phyloP scores from a whole-genome alignment of 2,113 vertebrate genomes.

The Gorsachius goisagi region DNA sequence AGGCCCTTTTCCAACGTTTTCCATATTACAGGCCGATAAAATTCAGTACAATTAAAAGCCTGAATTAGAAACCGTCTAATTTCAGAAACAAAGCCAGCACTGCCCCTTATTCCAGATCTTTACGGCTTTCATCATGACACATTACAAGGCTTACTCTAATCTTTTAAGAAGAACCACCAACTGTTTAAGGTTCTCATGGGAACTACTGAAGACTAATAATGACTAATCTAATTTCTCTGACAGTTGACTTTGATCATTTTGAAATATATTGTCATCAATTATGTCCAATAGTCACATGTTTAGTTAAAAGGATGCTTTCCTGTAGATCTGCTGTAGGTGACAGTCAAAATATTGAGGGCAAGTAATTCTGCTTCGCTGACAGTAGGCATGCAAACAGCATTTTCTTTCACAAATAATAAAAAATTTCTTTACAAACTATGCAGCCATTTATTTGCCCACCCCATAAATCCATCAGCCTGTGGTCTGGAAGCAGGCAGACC shows the following conservation, averaged over 20 bases:
- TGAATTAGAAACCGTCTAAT: constrained; percentile 24
- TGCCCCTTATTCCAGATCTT: constrained; percentile 50
- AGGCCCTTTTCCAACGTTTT: background rate
- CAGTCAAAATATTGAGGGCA: background rate
- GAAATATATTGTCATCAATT: constrained; percentile 17
- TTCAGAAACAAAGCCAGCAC: constrained; percentile 7
- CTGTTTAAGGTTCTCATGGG: constrained; percentile 58
- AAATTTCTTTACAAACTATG: background rate
- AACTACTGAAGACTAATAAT: constrained; percentile 38
- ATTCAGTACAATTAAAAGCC: background rate
- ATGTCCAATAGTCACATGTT: constrained; percentile 48
- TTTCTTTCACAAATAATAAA: background rate
- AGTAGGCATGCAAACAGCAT: background rate
- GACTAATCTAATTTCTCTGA: constrained; percentile 50
- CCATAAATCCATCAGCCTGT: background rate
- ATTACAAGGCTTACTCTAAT: constrained; percentile 67
- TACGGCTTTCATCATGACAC: constrained; percentile 57
- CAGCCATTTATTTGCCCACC: background rate
- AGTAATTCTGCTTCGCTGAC: background rate
- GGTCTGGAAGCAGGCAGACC: background rate
- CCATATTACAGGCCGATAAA: background rate
- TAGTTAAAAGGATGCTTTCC: constrained; percentile 45
- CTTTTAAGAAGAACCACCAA: constrained; percentile 39
- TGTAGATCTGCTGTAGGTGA: background rate
- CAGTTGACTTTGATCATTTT: constrained; percentile 50